Evolutionary conservation across 2,888 invertebrate species (phyloP), one percentile per base, ranked within the genome.

Genomic region (Eurois occulta): DNA sequence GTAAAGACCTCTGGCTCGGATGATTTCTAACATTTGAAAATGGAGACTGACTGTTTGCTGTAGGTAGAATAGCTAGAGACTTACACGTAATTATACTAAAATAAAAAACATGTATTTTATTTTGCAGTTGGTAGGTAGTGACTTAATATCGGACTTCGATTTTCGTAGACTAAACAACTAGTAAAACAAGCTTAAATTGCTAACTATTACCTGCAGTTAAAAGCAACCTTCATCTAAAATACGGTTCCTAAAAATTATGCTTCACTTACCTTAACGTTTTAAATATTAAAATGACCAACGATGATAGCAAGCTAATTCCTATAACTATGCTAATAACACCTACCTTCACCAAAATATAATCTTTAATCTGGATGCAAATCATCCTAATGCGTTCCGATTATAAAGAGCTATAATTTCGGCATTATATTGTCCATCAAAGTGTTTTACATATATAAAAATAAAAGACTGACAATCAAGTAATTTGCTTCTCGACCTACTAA

Each of bases 351-450:
- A 95, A 96, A 96, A 96, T 95, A 96, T 96, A 96, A 96, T 96
- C 95, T 96, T 96, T 96, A 96, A 96, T 96, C 95, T 96, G 95
- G 93, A 96, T 96, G 96, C 96, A 95, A 96, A 96, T 96, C 96
- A 95, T 95, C 94, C 95, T 96, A 96, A 96, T 96, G 95, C 95
- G 95, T 95, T 95, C 94, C 95, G 95, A 95, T 96, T 95, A 96
- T 95, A 94, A 95, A 95, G 92, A 95, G 95, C 95, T 96, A 95
- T 96, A 96, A 96, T 96, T 96, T 96, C 92, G 95, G 91, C 94
- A 96, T 96, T 96, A 96, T 96, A 96, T 95, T 96, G 96, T 96
- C 96, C 96, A 95, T 96, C 96, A 96, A 95, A 94, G 94, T 95
- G 95, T 96, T 96, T 96, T 94, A 96, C 95, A 96, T 96, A 95